Conservation (phyloP, 2,888 invertebrate genomes). For the Pachycephus smyrnensis region DNA sequence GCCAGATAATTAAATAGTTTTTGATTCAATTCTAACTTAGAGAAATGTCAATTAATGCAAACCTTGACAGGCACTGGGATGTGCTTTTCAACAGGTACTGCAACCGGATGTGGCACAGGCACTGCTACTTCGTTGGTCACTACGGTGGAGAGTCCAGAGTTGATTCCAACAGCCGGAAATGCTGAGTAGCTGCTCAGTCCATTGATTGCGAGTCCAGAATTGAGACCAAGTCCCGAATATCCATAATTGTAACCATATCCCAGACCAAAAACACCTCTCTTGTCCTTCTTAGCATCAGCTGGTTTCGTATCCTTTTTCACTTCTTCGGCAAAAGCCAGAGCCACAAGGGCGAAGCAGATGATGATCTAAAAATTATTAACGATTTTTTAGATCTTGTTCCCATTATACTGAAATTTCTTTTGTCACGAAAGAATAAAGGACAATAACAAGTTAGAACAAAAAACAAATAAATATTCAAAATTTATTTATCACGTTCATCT, state of each 20-base stretch:
- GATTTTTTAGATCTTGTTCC: not conserved
- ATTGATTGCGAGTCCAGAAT: not conserved
- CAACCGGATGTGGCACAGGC: conserved; percentile 69
- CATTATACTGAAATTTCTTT: not conserved
- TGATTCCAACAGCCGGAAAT: conserved; percentile 17
- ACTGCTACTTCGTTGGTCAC: conserved; percentile 69
- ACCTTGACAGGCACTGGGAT: conserved; percentile 66
- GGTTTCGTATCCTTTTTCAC: conserved; percentile 41
- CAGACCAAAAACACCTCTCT: conserved; percentile 47
- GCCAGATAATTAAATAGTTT: not conserved
- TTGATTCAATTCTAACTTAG: not conserved
- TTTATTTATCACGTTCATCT: not conserved
- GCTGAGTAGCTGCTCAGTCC: conserved; percentile 7
- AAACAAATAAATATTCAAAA: not conserved
- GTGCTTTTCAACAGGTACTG: conserved; percentile 68
- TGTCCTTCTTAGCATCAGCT: conserved; percentile 46
- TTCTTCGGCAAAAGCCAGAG: conserved; percentile 60
- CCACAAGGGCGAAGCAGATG: conserved; percentile 58
- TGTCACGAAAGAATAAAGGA: not conserved
- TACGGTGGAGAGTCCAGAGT: conserved; percentile 60
- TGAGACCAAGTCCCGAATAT: conserved; percentile 33
- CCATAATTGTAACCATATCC: conserved; percentile 47
- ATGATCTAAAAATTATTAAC: conserved; percentile 47
- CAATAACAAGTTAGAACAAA: not conserved
- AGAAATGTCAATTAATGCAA: not conserved